Evolutionary conservation across 2,113 vertebrate genomes (phyloP).

Genomic region (Odobenus rosmarus): DNA sequence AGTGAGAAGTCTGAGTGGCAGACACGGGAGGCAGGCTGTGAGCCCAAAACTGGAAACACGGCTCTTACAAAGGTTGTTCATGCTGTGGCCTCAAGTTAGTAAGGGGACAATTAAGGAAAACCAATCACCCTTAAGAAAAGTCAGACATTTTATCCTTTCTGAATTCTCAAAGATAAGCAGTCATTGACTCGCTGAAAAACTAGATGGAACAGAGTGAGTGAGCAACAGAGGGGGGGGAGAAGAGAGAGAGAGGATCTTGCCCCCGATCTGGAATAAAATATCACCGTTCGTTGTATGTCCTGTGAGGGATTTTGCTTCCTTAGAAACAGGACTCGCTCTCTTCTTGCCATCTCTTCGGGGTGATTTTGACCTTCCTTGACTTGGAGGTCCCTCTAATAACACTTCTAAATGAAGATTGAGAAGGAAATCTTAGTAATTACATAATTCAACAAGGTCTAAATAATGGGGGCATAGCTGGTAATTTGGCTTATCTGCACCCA

Average conservation of each 20-base stretch:
- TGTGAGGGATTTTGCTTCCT: not conserved
- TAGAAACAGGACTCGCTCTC: not conserved
- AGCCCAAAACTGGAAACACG: not conserved
- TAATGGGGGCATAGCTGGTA: not conserved
- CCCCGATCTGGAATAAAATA: not conserved
- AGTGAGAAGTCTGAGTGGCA: not conserved
- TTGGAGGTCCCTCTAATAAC: not conserved
- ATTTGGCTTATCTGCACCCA: not conserved
- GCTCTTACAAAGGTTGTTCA: not conserved
- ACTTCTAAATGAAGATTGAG: not conserved
- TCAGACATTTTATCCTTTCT: not conserved
- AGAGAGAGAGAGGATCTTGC: not conserved
- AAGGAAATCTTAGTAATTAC: not conserved
- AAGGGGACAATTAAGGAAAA: not conserved
- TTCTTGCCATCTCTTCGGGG: not conserved
- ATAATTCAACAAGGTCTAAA: not conserved
- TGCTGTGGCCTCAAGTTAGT: not conserved
- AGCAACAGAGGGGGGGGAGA: not conserved
- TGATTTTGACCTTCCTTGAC: slow-evolving; percentile 11
- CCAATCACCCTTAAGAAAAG: not conserved
- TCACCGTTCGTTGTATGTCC: not conserved
- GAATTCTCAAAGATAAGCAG: slow-evolving; percentile 34
- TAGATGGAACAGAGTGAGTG: not conserved
- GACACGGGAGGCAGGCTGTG: too few relatives aligned
- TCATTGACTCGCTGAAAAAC: not conserved